Evolutionary conservation across 1,140 invertebrate species (phyloP), one percentile per base, ranked within the genome.

Genomic region (Drosophila takahashii): DNA sequence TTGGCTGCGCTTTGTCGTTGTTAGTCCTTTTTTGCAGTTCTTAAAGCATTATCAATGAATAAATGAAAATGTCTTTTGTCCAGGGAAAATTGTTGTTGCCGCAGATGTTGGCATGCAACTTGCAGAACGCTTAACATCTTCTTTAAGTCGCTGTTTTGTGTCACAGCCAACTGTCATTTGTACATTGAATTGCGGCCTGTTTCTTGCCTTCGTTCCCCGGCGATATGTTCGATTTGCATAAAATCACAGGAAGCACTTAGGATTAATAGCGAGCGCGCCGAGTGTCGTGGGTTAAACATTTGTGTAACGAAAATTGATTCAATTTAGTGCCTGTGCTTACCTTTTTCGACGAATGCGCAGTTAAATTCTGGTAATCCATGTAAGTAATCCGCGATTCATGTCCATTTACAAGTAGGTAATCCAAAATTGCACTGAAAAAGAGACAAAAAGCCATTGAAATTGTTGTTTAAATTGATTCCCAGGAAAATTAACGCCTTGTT

Each of bases 241-340:
- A 89, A 89, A 89, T 89, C 85, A 84, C 85, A 84, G 84, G 84
- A 87, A 90, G 84, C 84, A 84, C 84, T 89, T 89, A 89, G 85
- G 84, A 89, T 89, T 89, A 89, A 89, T 89, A 79, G 77, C 50
- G 65, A 80, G 71, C 62, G 61, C 42, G 50, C 15, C 59, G 47
- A 22, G 52, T 52, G 42, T 75, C 34, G 44, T 48, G 72, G 73
- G 57, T 81, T 81, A 72, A 81, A 60, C 59, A 60, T 18, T 41
- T 71, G 54, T 65, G 54, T 51, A n/a, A 34, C 29, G 32, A 37
- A 47, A 80, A 61, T 71, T 60, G 44, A 51, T 44, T 57, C 60
- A 51, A 77, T 76, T 76, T 65, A 54, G 36, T 44, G 13, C 64
- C 57, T 75, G 36, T 44, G 13, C 64, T 53, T 75, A 81, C 78